phyloP scores from a whole-genome alignment of 2,113 vertebrate species.

The Neogobius melanostomus region DNA sequence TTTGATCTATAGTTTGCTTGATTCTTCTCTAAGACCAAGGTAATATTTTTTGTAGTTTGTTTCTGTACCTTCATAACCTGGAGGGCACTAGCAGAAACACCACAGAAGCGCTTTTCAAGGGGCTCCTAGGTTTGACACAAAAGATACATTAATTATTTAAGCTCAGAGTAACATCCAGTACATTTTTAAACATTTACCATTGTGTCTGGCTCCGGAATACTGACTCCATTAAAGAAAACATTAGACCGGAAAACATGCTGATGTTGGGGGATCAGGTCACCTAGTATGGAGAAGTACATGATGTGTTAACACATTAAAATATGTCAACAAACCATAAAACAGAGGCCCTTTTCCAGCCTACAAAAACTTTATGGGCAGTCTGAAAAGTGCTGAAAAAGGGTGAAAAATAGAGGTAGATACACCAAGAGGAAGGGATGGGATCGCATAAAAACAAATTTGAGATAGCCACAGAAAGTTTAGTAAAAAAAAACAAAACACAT shows the following conservation, averaged over 20 bases:
- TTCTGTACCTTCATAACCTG: slow-evolving; percentile 75
- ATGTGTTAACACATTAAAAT: too few relatives aligned
- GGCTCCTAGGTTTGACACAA: slow-evolving; percentile 68
- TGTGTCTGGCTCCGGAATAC: slow-evolving; percentile 79
- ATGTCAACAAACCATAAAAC: too few relatives aligned
- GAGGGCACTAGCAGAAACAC: slow-evolving; percentile 63
- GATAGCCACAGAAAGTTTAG: too few relatives aligned
- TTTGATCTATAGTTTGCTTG: too few relatives aligned
- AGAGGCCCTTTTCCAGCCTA: too few relatives aligned
- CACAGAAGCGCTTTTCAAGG: slow-evolving; percentile 74
- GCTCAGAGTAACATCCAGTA: not conserved
- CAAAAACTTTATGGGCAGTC: too few relatives aligned
- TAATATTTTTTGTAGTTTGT: not conserved
- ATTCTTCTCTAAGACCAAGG: too few relatives aligned
- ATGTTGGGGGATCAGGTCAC: slow-evolving; percentile 81
- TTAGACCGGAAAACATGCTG: slow-evolving; percentile 81
- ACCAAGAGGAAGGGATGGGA: too few relatives aligned
- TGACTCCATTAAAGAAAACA: slow-evolving; percentile 81
- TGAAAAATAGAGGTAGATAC: too few relatives aligned
- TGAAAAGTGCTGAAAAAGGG: too few relatives aligned
- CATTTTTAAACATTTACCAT: slow-evolving; percentile 53
- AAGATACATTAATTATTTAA: not conserved
- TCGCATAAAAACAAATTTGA: too few relatives aligned
- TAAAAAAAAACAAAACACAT: too few relatives aligned
- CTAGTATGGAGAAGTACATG: slow-evolving; percentile 39